A percentile compares a stretch with the other conserved stretches of the same genome.
phyloP scores from a whole-genome alignment of 2,888 invertebrate genomes.

The Melieria picta region DNA sequence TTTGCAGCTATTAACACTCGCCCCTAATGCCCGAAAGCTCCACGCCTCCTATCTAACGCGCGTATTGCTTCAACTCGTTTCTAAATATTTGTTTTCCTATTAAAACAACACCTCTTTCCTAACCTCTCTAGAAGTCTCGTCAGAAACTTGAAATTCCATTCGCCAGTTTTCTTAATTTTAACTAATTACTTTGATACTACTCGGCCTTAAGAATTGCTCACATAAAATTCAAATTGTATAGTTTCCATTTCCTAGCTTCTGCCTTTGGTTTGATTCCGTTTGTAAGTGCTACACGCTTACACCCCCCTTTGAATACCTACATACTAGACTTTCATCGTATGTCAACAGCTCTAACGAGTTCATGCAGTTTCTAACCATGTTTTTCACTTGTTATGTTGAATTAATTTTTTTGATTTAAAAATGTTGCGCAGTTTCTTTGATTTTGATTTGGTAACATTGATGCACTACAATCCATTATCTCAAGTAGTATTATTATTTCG shows the following conservation, averaged over 20 bases:
- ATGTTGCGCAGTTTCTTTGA: slow-evolving; percentile 42
- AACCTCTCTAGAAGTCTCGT: too few relatives aligned
- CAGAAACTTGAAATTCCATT: too few relatives aligned
- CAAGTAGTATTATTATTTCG: slow-evolving; percentile 47
- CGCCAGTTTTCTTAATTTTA: too few relatives aligned
- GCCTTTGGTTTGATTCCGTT: not conserved
- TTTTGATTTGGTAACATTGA: slow-evolving; percentile 46
- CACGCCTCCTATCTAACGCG: too few relatives aligned
- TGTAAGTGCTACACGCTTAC: not conserved
- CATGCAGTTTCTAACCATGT: not conserved
- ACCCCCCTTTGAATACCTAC: not conserved
- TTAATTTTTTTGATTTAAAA: slow-evolving; percentile 52
- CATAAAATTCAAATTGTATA: not conserved
- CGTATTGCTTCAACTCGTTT: too few relatives aligned
- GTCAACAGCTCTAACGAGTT: not conserved
- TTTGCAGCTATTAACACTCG: too few relatives aligned
- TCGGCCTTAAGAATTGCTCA: not conserved
- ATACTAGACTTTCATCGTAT: not conserved
- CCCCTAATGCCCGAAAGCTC: too few relatives aligned
- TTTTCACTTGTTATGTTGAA: not conserved
- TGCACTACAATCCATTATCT: slow-evolving; percentile 22
- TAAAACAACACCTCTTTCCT: too few relatives aligned
- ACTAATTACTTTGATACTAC: not conserved
- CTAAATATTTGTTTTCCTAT: too few relatives aligned
- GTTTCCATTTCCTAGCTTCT: not conserved